Conservation (phyloP, 2,797 vertebrate species). For the Neosalanx taihuensis region DNA sequence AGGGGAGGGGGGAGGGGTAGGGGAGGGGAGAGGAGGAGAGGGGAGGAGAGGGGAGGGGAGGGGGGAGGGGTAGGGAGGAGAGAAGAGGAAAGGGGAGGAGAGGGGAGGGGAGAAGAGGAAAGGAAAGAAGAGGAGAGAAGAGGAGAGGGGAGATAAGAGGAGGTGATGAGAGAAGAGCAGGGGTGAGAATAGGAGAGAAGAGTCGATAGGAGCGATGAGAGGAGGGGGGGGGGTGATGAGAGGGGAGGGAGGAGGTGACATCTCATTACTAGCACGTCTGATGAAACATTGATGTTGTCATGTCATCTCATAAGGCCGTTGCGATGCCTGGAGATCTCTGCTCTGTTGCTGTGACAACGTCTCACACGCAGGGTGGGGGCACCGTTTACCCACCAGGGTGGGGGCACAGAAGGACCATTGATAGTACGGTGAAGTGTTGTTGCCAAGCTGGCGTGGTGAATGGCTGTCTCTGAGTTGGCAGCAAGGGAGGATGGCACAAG, state of each 20-base stretch:
- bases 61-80: no score
- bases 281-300: conserved; percentile 30
- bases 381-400: conserved; percentile 29
- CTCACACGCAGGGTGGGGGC: conserved; percentile 20
- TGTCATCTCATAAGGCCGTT: conserved; percentile 15
- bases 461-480: conserved; percentile 51
- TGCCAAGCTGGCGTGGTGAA: conserved; percentile 62
- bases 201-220: no score
- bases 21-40: no score
- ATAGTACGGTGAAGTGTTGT: conserved; percentile 58
- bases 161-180: no score
- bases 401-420: conserved; percentile 65
- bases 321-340: conserved; percentile 11
- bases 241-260: not conserved
- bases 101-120: no score
- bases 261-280: conserved; percentile 8
- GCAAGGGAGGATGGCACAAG: conserved; percentile 42
- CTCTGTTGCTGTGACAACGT: conserved; percentile 31
- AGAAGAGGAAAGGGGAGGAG: no score
- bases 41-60: no score
- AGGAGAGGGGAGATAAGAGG: no score
- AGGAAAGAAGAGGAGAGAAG: no score
- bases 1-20: no score
- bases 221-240: not conserved
- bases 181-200: no score